Base-by-base conservation (phyloP, 2,888 invertebrate genomes). In the Drymonia ruficornis region DNA sequence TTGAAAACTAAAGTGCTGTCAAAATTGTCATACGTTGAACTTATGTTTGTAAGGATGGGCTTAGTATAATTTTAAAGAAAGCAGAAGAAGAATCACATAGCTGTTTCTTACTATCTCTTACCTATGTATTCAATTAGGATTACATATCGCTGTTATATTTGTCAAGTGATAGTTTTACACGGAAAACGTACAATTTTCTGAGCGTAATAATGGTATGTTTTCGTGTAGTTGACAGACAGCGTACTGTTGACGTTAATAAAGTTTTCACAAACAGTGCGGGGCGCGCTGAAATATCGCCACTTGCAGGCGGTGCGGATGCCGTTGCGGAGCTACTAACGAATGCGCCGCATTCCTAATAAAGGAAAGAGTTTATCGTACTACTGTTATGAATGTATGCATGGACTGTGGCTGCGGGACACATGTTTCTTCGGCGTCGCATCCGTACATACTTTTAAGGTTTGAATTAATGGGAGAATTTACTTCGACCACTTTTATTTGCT, bases 251-350 rank as follows among this genome's bases (percentile, higher is more conserved):
- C 74, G 80, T 75, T 81, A 84, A 84, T 83, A 86, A 85, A 88
- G 83, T 87, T 87, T 85, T 84, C 83, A 80, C 83, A 81, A 83
- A 82, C 82, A 80, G 74, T 73, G 67, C 73, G 73, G 78, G 72
- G 75, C 66, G 63, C 66, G 69, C 70, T 80, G 79, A 78, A 78
- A 81, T 87, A 85, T 88, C 81, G 81, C 88, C 86, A 84, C 86
- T 88, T 86, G 83, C 88, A 87, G 88, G 75, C 86, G 76, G 74
- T 75, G 77, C 76, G 76, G 76, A 73, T 74, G 74, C 74, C 71
- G 73, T 71, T 67, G 68, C 53, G 55, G 76, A 76, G 76, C 73
- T 71, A 74, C 72, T 73, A 77, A 76, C 63, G 62, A 70, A 72
- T 70, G 64, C 70, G 62, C 60, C 53, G 70, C 69, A 70, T 70